A percentile compares a stretch with the other conserved stretches of the same genome.
Evolutionary conservation across 2,113 vertebrate genomes (phyloP).

Genomic region (Stigmatopora nigra): DNA sequence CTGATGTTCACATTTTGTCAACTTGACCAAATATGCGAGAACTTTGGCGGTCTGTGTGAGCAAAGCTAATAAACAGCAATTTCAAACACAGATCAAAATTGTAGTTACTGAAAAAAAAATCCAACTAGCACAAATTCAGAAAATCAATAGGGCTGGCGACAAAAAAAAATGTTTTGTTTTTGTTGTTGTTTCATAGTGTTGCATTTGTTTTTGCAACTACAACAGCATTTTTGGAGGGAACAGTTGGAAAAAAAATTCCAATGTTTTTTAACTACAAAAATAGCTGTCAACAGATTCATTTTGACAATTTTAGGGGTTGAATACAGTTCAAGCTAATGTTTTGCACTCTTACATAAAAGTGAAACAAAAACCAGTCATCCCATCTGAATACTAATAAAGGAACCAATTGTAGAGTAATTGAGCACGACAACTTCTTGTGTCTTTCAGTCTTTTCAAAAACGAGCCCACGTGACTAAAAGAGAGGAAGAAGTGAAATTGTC

Average conservation of each 20-base stretch:
- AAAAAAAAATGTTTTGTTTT: neutral
- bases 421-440: neutral
- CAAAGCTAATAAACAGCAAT: neutral
- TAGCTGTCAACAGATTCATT: no score
- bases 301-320: neutral
- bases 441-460: neutral
- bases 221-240: no score
- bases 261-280: no score
- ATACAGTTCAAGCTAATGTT: neutral
- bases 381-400: neutral
- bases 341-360: neutral
- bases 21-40: conserved; percentile 17
- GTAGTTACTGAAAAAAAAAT: neutral
- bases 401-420: neutral
- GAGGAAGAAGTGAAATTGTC: conserved; percentile 18
- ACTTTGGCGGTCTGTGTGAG: conserved; percentile 13
- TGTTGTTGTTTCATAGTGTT: neutral
- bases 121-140: neutral
- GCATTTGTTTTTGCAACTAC: no score
- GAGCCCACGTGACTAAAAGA: neutral
- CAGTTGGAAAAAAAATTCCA: no score
- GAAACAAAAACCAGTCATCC: neutral
- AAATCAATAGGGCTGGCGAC: neutral
- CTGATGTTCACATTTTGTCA: conserved; percentile 25
- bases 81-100: conserved; percentile 1